Conservation (phyloP, 2,113 vertebrate species). For the Mustela lutreola region DNA sequence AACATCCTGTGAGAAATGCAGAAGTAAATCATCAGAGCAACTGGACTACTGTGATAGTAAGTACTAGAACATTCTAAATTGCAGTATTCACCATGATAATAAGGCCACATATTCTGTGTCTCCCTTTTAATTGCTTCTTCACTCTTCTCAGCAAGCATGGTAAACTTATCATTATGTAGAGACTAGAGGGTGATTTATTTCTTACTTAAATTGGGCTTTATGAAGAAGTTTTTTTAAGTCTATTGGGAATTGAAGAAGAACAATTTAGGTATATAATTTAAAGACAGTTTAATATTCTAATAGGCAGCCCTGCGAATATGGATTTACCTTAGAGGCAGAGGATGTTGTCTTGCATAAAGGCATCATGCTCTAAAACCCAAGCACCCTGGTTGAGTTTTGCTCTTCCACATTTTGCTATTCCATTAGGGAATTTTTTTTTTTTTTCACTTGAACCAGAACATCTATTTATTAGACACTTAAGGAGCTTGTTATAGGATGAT, state of each 20-base stretch:
- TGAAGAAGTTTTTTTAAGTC: constrained; percentile 5
- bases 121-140: constrained; percentile 78
- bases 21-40: constrained; percentile 58
- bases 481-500: neutral
- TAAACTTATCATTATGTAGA: constrained; percentile 52
- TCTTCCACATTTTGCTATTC: neutral
- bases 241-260: constrained; percentile 32
- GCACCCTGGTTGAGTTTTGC: neutral
- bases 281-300: constrained; percentile 48
- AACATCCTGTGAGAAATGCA: constrained; percentile 46
- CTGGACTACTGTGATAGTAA: constrained; percentile 54
- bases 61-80: constrained; percentile 71
- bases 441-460: neutral
- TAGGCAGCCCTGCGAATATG: neutral
- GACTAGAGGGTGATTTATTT: constrained; percentile 63
- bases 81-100: constrained; percentile 69
- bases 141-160: constrained; percentile 57
- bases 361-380: neutral
- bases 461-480: neutral
- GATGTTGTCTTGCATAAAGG: neutral
- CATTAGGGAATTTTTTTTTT: neutral
- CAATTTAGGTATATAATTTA: neutral
- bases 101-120: constrained; percentile 51
- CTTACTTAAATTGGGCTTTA: constrained; percentile 23
- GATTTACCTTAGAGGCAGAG: neutral